Percentiles rank a stretch among this genome's conserved stretches.
Evolutionary conservation across 2,797 vertebrate species (phyloP).

Genomic region (Paguma larvata): DNA sequence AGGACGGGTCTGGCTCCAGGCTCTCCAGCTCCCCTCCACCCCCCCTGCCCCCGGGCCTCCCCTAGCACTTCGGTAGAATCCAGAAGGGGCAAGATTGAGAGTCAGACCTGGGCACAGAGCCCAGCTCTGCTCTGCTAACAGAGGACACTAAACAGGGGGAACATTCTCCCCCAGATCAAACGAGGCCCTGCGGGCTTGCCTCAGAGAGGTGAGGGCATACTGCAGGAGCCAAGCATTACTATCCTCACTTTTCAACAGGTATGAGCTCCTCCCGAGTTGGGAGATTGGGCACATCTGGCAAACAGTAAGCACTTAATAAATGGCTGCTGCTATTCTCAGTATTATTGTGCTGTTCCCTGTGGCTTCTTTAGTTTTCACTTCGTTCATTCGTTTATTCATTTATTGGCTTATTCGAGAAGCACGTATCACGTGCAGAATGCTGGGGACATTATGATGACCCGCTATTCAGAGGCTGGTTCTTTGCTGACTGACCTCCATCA

Average conservation of each 20-base stretch:
- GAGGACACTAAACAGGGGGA: neutral
- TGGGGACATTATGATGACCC: neutral
- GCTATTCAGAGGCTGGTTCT: neutral
- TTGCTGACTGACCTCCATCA: neutral
- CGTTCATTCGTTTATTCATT: neutral
- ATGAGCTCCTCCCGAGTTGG: neutral
- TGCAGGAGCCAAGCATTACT: neutral
- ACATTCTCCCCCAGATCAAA: neutral
- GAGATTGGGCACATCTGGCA: neutral
- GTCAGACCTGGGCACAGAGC: neutral
- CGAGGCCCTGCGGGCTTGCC: neutral
- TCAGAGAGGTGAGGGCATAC: neutral
- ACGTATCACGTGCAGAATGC: neutral
- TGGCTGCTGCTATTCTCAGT: neutral
- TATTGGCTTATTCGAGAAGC: neutral
- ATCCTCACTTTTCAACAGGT: neutral
- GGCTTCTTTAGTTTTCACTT: neutral
- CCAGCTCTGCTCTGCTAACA: neutral
- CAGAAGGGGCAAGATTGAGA: neutral
- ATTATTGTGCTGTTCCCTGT: neutral
- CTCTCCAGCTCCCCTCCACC: neutral
- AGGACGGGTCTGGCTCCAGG: neutral
- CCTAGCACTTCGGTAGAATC: neutral
- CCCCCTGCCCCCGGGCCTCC: neutral
- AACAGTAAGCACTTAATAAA: neutral